Base-by-base conservation (phyloP, 2,113 vertebrate species). In the Ursus arctos region DNA sequence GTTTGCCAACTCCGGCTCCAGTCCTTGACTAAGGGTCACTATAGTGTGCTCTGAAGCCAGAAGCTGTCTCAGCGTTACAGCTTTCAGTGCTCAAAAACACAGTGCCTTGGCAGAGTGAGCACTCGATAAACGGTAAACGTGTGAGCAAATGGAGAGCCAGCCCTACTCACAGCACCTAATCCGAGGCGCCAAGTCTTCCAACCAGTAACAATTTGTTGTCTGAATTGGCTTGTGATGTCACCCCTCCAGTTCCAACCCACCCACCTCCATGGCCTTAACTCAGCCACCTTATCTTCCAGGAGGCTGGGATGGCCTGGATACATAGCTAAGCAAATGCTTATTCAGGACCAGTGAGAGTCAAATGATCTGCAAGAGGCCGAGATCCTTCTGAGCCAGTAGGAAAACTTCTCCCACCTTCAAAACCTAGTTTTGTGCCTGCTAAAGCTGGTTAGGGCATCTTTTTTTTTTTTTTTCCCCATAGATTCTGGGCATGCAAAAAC, bases 341-440 rank as follows among this genome's bases (percentile, higher is more conserved):
- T 81, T 47, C 43, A 95, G 61, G 40, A 92, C 28, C 53, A 24
- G 49, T 31, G 24, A 76, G 3, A 93, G 26, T 79, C 26, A 31
- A 85, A 63, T 19, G 71, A 80, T 24, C 33, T 89, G 16, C 31
- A 63, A 83, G 55, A 65, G 53, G 43, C 51, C 47, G 36, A 94
- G n/a, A 69, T 91, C 22, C 43, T 87, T 88, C 80, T 88, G 36
- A 94, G 24, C 49, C 77, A 79, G 55, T 22, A 61, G 43, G 69
- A 93, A 53, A 53, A 72, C 14, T 55, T 40, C 76, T 10, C 76
- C 69, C 19, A 76, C 24, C 22, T 82, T 92, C 28, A 47, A 77
- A 88, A 88, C 43, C 72, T 55, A 94, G 33, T 69, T 85, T 31
- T 77, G n/a, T 69, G 72, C 59, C 92, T 96, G 95, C 53, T 77